These are phyloP conservation scores for Caenorhabditis inopinata DNA, from an alignment of 1,140 invertebrate genomes.

Conservation along the genomic window DNA sequence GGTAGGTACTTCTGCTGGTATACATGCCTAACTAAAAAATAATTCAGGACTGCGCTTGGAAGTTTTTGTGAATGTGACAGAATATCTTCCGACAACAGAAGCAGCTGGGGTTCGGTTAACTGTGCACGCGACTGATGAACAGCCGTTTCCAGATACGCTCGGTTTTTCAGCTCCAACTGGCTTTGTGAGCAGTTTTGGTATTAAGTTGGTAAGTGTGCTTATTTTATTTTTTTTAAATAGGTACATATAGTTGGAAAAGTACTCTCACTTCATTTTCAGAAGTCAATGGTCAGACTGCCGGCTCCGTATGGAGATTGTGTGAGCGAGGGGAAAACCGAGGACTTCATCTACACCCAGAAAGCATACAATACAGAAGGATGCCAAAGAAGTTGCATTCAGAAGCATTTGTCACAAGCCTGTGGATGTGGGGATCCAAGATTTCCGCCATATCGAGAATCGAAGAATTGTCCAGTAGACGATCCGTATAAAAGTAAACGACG, in stretches of 20 bases:
- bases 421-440: slow-evolving; percentile 64
- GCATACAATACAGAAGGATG: slow-evolving; percentile 63
- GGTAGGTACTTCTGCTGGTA: slow-evolving; percentile 52
- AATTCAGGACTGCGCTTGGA: slow-evolving; percentile 58
- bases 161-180: slow-evolving; percentile 64
- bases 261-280: too few relatives aligned
- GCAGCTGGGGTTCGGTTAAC: slow-evolving; percentile 64
- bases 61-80: slow-evolving; percentile 66
- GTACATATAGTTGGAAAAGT: too few relatives aligned
- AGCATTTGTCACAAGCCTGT: slow-evolving; percentile 56
- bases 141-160: slow-evolving; percentile 64
- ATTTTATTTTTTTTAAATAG: too few relatives aligned
- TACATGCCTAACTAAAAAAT: not conserved
- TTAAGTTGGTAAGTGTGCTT: slow-evolving; percentile 53
- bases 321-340: slow-evolving; percentile 57
- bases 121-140: slow-evolving; percentile 54
- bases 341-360: slow-evolving; percentile 62
- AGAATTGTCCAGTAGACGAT: slow-evolving; percentile 64
- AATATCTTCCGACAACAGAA: slow-evolving; percentile 65
- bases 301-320: slow-evolving; percentile 63
- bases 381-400: slow-evolving; percentile 63
- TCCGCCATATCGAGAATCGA: slow-evolving; percentile 54
- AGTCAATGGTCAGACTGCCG: slow-evolving; percentile 60
- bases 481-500: slow-evolving; percentile 55
- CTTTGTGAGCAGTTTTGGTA: slow-evolving; percentile 64